Evolutionary conservation across 2,113 vertebrate genomes (phyloP).

Genomic region (Podiceps cristatus): DNA sequence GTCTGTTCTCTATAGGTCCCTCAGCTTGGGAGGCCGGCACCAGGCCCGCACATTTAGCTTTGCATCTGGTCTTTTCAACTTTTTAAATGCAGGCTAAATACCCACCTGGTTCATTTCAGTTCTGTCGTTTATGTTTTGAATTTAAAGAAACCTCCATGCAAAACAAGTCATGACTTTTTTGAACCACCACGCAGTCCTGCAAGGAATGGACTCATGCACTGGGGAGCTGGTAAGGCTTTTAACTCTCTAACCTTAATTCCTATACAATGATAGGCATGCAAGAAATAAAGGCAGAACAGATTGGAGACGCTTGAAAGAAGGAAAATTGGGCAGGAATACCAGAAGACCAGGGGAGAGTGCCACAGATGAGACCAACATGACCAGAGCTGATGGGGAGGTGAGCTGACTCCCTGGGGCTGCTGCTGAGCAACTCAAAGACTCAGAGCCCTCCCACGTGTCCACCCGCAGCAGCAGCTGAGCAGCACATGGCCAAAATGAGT

Average conservation of each 20-base stretch:
- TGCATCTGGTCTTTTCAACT: neutral
- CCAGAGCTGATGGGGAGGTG: neutral
- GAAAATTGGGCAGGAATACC: neutral
- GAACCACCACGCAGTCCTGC: neutral
- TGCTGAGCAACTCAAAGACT: fast-evolving
- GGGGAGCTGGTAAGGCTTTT: neutral
- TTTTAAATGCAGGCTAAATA: neutral
- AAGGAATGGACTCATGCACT: neutral
- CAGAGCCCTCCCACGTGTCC: fast-evolving
- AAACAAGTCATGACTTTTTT: neutral
- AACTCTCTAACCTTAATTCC: neutral
- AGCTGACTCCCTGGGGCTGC: neutral
- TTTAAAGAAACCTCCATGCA: neutral
- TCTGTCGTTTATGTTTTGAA: neutral
- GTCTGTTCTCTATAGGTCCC: neutral
- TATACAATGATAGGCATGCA: neutral
- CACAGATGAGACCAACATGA: neutral
- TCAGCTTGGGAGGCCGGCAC: neutral
- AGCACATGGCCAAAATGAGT: neutral
- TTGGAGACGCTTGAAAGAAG: neutral
- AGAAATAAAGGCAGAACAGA: neutral
- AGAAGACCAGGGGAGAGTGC: neutral
- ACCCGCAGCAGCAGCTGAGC: neutral
- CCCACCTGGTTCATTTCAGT: neutral
- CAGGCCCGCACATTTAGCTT: neutral